Evolutionary conservation across 1,140 invertebrate species (phyloP), one percentile per base, ranked within the genome.

Genomic region (Drosophila trapezifrons): DNA sequence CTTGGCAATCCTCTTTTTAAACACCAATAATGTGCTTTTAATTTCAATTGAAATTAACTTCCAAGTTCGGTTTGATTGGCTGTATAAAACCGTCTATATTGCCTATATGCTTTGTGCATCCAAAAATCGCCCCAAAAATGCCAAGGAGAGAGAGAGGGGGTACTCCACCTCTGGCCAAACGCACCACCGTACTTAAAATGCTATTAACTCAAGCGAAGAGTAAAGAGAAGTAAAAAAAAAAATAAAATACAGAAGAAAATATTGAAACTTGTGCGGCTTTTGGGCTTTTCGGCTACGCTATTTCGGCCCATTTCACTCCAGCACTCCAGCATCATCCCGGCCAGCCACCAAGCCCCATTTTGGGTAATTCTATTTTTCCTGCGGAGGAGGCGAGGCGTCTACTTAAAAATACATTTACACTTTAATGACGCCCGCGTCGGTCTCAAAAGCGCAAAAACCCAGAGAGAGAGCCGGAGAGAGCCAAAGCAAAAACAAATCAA

Each of bases 391-490:
- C 17, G n/a, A 3, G 58, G 64, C 73, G 76, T 77, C 83, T 84
- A 89, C 84, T 89, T 89, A 89, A 89, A 89, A 89, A 90, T 89
- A 89, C 84, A 89, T 89, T 89, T 89, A 89, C 84, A 89, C 84
- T 90, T 90, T 90, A 87, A 87, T 89, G 84, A 86, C 67, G 69
- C 13, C 74, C 55, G 69, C 45, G 57, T 54, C 22, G 38, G 60
- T 62, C 42, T 52, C 47, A 51, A 66, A 46, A 37, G 58, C 40
- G 63, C 29, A 27, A 72, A 43, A 25, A 37, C 57, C 54, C 54
- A 27, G 38, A 45, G 15, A 65, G 43, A 20, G n/a, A n/a, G n/a
- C n/a, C n/a, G n/a, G 32, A 45, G 10, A 65, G 43, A 38, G 27
- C n/a, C 60, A 43, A 42, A 47, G 52, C 42, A 70, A 78, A 79